These are phyloP conservation scores for Pterophyllum scalare DNA, from an alignment of 2,113 vertebrate genomes.

Conservation along the genomic window DNA sequence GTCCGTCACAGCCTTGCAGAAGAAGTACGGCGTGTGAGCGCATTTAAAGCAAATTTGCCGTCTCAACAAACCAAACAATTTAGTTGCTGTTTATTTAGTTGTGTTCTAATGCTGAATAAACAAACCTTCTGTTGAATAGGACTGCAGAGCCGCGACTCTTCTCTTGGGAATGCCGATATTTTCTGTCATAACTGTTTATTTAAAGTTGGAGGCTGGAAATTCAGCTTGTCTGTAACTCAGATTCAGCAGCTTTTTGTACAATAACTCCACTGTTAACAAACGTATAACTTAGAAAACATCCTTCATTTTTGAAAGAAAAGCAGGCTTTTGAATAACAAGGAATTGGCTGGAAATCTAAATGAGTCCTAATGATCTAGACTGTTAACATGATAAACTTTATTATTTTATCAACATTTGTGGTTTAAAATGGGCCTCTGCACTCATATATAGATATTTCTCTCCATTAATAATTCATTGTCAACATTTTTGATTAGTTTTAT, in stretches of 20 bases:
- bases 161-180: background rate
- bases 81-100: background rate
- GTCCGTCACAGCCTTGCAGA: constrained; percentile 81
- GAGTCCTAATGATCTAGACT: too few species aligned
- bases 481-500: too few species aligned
- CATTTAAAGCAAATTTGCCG: background rate
- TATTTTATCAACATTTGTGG: too few species aligned
- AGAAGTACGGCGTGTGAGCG: constrained; percentile 85
- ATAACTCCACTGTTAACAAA: background rate
- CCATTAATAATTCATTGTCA: too few species aligned
- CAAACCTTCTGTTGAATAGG: background rate
- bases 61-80: background rate
- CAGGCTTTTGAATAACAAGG: background rate
- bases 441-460: too few species aligned
- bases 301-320: background rate
- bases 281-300: background rate
- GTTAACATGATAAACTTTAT: too few species aligned
- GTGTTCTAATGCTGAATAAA: background rate
- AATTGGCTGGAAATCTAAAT: background rate
- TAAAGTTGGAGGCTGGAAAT: background rate
- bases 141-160: background rate
- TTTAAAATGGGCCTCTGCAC: too few species aligned
- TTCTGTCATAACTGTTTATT: background rate
- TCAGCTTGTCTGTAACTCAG: background rate
- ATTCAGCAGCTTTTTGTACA: background rate